phyloP scores from a whole-genome alignment of 2,797 vertebrate species.

The Tragelaphus oryx region DNA sequence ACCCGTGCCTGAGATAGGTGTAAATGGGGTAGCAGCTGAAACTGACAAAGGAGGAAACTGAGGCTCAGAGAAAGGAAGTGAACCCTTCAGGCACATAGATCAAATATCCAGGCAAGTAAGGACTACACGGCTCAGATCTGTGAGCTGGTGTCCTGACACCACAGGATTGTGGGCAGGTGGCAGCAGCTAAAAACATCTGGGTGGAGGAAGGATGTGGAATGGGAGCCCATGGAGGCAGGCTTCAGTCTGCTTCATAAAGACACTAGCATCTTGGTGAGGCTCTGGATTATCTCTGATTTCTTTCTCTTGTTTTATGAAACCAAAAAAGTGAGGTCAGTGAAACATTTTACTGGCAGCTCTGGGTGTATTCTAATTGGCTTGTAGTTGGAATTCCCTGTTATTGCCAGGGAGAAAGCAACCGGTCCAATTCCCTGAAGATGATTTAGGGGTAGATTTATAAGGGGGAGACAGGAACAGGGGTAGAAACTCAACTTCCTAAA shows the following conservation, averaged over 20 bases:
- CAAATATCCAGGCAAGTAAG: not conserved
- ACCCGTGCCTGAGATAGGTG: not conserved
- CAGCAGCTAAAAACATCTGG: not conserved
- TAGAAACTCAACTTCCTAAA: constrained; percentile 39
- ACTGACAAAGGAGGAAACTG: not conserved
- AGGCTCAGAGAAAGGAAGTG: not conserved
- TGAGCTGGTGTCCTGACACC: not conserved
- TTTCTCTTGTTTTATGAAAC: constrained; percentile 70
- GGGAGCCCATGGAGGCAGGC: not conserved
- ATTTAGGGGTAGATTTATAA: constrained; percentile 37
- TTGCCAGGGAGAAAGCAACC: constrained; percentile 47
- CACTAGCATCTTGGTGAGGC: not conserved
- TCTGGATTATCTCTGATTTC: constrained; percentile 52
- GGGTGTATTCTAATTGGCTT: constrained; percentile 66
- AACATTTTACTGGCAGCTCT: constrained; percentile 68
- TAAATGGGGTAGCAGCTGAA: not conserved
- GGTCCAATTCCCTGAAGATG: constrained; percentile 8
- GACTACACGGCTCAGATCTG: not conserved
- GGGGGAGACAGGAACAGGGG: not conserved
- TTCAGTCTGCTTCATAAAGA: not conserved
- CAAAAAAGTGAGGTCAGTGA: constrained; percentile 66
- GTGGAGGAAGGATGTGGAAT: not conserved
- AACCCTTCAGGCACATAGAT: not conserved
- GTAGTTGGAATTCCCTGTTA: constrained; percentile 57
- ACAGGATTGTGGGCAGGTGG: not conserved